A percentile compares a stretch with the other conserved stretches of the same genome.
Conservation (phyloP, 2,888 invertebrate genomes). For the Rhamnusium bicolor region DNA sequence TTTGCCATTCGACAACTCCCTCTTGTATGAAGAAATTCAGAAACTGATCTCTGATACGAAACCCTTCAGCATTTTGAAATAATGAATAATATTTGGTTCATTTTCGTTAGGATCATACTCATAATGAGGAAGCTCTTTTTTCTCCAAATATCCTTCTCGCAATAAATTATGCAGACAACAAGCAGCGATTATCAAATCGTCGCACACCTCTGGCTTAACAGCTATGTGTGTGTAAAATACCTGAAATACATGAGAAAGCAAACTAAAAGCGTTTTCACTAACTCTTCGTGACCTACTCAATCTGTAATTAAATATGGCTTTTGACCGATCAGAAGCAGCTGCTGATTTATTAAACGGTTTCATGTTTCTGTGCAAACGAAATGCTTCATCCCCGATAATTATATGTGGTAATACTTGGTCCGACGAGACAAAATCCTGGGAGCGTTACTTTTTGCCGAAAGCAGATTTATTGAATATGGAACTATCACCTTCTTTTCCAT, state of each 20-base stretch:
- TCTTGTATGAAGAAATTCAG: no score
- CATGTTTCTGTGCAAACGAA: slow-evolving; percentile 7
- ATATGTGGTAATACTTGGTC: slow-evolving; percentile 14
- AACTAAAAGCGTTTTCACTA: slow-evolving; percentile 22
- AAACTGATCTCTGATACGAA: no score
- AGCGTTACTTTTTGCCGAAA: no score
- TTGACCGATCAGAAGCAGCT: background rate
- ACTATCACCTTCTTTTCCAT: no score
- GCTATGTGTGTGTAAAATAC: slow-evolving; percentile 2
- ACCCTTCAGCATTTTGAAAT: no score
- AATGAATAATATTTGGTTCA: no score
- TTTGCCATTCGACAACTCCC: no score
- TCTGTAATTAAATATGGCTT: slow-evolving; percentile 23
- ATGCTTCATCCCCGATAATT: slow-evolving; percentile 22
- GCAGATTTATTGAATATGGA: no score
- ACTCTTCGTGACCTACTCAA: slow-evolving; percentile 7
- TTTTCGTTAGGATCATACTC: no score
- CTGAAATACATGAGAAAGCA: slow-evolving; percentile 14
- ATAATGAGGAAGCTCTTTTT: background rate
- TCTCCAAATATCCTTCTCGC: slow-evolving; percentile 1
- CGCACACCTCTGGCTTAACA: background rate
- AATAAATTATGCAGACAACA: background rate
- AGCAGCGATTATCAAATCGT: background rate
- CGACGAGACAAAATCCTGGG: no score
- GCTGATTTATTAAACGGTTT: slow-evolving; percentile 1